Conservation (phyloP, 53 echinoderm and acorn worm genomes). For the Zoroaster sp. region DNA sequence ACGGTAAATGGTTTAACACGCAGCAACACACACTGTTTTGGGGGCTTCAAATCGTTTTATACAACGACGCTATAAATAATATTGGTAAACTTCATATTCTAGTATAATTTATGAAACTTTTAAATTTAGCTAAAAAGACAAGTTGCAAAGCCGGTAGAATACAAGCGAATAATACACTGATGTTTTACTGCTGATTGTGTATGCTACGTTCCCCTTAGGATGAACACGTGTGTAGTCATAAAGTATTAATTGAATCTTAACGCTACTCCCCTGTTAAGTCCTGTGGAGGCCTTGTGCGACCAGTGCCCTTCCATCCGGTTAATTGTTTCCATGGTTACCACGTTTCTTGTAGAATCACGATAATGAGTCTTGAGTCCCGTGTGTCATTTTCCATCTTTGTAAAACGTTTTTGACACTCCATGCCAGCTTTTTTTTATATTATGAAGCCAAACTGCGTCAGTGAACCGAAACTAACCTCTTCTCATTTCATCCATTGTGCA, state of each 20-base stretch:
- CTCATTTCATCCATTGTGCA: background rate
- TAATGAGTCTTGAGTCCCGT: background rate
- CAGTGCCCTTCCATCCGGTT: background rate
- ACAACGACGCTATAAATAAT: background rate
- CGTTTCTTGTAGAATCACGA: background rate
- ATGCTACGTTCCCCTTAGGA: background rate
- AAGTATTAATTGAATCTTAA: background rate
- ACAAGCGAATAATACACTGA: background rate
- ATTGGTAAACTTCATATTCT: background rate
- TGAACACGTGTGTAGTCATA: background rate
- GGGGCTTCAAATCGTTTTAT: too few relatives aligned
- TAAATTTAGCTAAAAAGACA: background rate
- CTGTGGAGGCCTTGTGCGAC: background rate
- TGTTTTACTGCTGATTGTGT: background rate
- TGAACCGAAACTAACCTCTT: background rate
- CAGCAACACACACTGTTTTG: too few relatives aligned
- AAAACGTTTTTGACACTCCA: background rate
- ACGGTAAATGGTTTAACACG: too few relatives aligned
- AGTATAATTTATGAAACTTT: background rate
- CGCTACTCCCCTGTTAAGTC: background rate
- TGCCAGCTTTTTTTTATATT: background rate
- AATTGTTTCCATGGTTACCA: background rate
- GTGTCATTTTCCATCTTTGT: background rate
- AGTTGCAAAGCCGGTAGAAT: background rate
- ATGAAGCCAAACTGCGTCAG: background rate